Evolutionary conservation across 2,888 invertebrate genomes (phyloP).

Genomic region (Ophion ventricosus): DNA sequence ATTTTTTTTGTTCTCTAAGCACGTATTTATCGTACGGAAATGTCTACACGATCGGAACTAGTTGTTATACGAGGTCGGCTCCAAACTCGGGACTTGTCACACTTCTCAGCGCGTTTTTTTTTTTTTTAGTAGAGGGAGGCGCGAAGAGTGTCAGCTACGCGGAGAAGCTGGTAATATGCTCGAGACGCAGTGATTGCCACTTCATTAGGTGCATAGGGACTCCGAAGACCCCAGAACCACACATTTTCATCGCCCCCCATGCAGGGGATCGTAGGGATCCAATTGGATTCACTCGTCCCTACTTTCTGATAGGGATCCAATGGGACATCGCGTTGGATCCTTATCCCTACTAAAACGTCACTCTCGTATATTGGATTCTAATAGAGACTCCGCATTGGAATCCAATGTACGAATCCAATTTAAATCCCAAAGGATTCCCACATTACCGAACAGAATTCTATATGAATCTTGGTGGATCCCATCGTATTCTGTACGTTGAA

Average conservation of each 20-base stretch:
- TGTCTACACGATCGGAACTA: background rate
- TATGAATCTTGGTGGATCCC: too few relatives aligned
- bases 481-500: too few relatives aligned
- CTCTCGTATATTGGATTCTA: too few relatives aligned
- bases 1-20: constrained; percentile 1
- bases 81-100: background rate
- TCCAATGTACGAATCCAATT: too few relatives aligned
- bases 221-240: background rate
- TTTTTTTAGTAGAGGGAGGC: background rate
- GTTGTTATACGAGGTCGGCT: background rate
- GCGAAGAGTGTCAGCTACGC: background rate
- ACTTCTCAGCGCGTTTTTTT: background rate
- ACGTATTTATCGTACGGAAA: background rate
- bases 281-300: too few relatives aligned
- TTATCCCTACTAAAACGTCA: too few relatives aligned
- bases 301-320: too few relatives aligned
- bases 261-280: too few relatives aligned
- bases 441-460: too few relatives aligned
- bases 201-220: background rate
- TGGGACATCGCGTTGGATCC: too few relatives aligned
- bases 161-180: background rate
- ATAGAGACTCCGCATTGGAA: too few relatives aligned
- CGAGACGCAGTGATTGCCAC: background rate
- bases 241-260: background rate
- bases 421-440: too few relatives aligned